Conservation (phyloP, 2,888 invertebrate species). For the Ennomos fuscantarius region DNA sequence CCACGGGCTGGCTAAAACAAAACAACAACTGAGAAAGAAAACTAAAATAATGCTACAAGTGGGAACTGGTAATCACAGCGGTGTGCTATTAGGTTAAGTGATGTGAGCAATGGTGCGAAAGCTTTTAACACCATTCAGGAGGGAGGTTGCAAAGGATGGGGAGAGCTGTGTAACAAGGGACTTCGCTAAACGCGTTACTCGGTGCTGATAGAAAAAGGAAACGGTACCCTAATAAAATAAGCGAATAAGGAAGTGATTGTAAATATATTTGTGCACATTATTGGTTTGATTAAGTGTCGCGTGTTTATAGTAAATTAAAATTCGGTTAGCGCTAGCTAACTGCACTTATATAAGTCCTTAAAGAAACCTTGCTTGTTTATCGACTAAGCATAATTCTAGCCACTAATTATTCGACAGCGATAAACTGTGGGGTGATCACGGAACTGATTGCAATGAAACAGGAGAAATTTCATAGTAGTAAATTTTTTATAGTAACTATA, state of each 20-base stretch:
- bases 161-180: conserved; percentile 9
- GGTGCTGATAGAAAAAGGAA: conserved; percentile 35
- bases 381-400: too few species aligned
- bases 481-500: too few species aligned
- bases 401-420: too few species aligned
- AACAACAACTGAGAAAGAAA: neutral
- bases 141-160: conserved; percentile 10
- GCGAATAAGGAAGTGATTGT: conserved; percentile 17
- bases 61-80: conserved; percentile 18
- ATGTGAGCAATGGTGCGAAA: conserved; percentile 42
- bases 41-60: conserved; percentile 6
- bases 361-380: too few species aligned
- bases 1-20: neutral
- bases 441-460: too few species aligned
- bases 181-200: conserved; percentile 42
- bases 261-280: conserved; percentile 12
- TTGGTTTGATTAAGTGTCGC: neutral
- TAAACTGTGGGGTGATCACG: too few species aligned
- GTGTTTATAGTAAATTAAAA: conserved; percentile 2
- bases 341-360: too few species aligned
- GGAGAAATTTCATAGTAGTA: too few species aligned
- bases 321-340: neutral
- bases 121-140: conserved; percentile 50
- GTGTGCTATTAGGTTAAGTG: conserved; percentile 20
- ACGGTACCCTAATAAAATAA: conserved; percentile 30